Base-by-base conservation (phyloP, 1,140 invertebrate species). In the Pseudoatta argentina region DNA sequence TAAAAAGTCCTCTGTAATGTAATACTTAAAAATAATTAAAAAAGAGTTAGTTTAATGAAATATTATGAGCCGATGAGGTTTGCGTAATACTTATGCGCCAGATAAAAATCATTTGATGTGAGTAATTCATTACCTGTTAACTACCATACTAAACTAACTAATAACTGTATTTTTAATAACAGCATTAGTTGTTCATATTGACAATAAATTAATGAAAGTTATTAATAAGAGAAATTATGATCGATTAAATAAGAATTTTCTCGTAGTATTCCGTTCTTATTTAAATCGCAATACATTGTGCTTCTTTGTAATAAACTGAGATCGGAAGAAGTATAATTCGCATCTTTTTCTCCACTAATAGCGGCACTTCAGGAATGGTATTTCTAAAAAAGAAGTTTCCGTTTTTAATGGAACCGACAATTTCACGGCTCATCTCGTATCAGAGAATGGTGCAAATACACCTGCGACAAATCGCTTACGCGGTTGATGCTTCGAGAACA, bases 381-480 rank as follows among this genome's bases (percentile, higher is more conserved):
- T 89, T 89, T 72, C 79, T 66, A 71, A 86, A 57, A 75, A 59
- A 61, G 24, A 61, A 39, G 12, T 86, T 64, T 59, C 55, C 34
- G 77, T 91, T 77, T 91, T 89, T 91, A 86, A 92, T 86, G 90
- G 87, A 87, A 92, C 88, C 82, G 92, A 91, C 91, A 86, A 92
- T 92, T 92, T 92, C 87, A 88, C 88, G 86, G 85, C 53, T 71
- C 77, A 85, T 71, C 85, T 71, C 44, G 75, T 73, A 39, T 64
- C 67, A 71, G 4, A n/a, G 55, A 59, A 27, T 75, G 76, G 66
- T n/a, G 78, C 73, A 64, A 88, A 89, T 81, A 91, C 66, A 59
- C 44, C 69, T 75, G 86, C 63, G 73, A 63, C 87, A 71, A 91
- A 87, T 91, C 86, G 88, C 89, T 87, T 86, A 86, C 85, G 91